phyloP scores from a whole-genome alignment of 2,888 invertebrate species.

The Noctuana brunneofusca region DNA sequence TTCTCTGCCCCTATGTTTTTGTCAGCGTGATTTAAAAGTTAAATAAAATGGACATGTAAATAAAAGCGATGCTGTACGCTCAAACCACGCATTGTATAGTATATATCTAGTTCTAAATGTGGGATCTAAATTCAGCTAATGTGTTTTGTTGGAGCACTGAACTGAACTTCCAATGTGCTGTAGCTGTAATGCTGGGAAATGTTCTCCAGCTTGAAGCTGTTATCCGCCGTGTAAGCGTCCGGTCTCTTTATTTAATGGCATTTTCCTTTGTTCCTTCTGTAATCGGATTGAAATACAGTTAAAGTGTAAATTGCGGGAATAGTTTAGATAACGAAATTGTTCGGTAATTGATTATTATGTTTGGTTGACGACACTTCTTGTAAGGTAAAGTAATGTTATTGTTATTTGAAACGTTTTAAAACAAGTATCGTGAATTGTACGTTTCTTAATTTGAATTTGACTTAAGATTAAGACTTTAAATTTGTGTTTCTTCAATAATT shows the following conservation, averaged over 20 bases:
- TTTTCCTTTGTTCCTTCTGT: constrained; percentile 26
- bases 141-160: constrained; percentile 37
- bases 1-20: constrained; percentile 19
- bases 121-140: constrained; percentile 38
- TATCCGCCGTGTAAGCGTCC: constrained; percentile 24
- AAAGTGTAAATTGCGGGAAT: neutral
- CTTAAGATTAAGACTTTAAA: too few relatives aligned
- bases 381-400: too few relatives aligned
- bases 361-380: too few relatives aligned
- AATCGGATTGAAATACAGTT: constrained; percentile 25
- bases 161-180: constrained; percentile 30
- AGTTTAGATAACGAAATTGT: neutral
- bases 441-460: too few relatives aligned
- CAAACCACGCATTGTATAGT: constrained; percentile 7
- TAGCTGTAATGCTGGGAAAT: constrained; percentile 14
- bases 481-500: too few relatives aligned
- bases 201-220: constrained; percentile 25
- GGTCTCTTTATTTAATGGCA: constrained; percentile 29
- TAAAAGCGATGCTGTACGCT: constrained; percentile 9
- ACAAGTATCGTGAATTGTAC: too few relatives aligned
- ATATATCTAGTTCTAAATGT: constrained; percentile 31
- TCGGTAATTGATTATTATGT: too few relatives aligned
- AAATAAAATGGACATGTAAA: constrained; percentile 19
- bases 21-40: constrained; percentile 20
- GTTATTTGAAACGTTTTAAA: too few relatives aligned